Conservation (phyloP, 2,113 vertebrate genomes). For the Gymnarchus niloticus region DNA sequence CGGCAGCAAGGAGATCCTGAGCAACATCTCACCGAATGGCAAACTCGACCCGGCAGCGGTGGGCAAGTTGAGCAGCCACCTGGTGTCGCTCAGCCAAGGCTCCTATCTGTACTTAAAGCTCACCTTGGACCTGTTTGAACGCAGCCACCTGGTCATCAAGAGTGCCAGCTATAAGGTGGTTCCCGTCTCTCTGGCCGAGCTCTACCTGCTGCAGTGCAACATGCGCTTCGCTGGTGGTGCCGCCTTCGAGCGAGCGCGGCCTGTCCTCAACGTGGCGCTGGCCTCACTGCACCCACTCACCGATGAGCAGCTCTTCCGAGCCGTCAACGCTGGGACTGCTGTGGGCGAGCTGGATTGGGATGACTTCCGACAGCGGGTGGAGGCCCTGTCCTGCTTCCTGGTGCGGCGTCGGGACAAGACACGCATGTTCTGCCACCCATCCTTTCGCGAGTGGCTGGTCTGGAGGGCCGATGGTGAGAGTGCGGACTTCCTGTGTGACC, state of each 20-base stretch:
- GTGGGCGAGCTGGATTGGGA: conserved; percentile 80
- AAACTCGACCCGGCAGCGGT: conserved; percentile 76
- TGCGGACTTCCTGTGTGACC: conserved; percentile 88
- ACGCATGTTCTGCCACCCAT: conserved; percentile 95
- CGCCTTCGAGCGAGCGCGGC: conserved; percentile 80
- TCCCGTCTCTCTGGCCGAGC: conserved; percentile 87
- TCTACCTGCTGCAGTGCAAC: conserved; percentile 92
- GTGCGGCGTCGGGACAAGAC: conserved; percentile 88
- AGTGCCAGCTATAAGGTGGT: conserved; percentile 93
- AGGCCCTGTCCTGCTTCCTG: conserved; percentile 84
- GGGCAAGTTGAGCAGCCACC: conserved; percentile 87
- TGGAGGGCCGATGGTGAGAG: conserved; percentile 94
- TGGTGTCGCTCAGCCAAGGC: conserved; percentile 85
- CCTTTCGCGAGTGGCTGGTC: conserved; percentile 94
- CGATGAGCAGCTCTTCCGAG: conserved; percentile 94
- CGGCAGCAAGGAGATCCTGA: conserved; percentile 77
- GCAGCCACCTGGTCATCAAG: conserved; percentile 85
- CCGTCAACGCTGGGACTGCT: conserved; percentile 82
- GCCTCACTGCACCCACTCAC: conserved; percentile 93
- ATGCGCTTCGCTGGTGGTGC: conserved; percentile 84
- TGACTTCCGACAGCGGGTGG: conserved; percentile 90
- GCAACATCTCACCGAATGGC: conserved; percentile 86
- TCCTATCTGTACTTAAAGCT: conserved; percentile 93
- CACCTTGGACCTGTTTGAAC: conserved; percentile 90
- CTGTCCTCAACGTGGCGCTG: conserved; percentile 84